phyloP scores from a whole-genome alignment of 2,797 vertebrate species.

The Propithecus perrieri region DNA sequence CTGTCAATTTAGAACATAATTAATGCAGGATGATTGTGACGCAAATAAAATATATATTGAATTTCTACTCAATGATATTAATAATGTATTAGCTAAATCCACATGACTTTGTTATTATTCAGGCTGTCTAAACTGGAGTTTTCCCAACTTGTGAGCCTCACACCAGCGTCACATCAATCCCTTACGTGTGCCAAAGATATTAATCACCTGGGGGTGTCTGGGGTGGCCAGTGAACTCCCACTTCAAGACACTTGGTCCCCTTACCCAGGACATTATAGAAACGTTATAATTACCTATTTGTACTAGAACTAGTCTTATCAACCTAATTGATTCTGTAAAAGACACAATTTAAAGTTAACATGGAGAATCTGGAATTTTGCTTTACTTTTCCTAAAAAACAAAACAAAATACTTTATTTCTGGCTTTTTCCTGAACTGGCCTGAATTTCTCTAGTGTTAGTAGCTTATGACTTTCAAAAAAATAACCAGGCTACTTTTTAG shows the following conservation, averaged over 20 bases:
- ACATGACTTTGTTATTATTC: not conserved
- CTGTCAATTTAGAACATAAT: not conserved
- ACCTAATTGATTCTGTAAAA: not conserved
- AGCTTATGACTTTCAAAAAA: not conserved
- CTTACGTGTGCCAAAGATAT: not conserved
- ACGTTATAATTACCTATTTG: not conserved
- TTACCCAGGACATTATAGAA: not conserved
- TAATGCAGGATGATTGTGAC: not conserved
- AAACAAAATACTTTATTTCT: not conserved
- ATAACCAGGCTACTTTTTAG: not conserved
- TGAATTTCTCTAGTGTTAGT: not conserved
- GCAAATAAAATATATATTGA: not conserved
- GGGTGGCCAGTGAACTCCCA: not conserved
- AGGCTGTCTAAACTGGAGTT: not conserved
- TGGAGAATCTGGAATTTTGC: not conserved
- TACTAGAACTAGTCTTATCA: not conserved
- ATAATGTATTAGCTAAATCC: not conserved
- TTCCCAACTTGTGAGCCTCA: not conserved
- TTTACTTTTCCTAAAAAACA: constrained; percentile 30
- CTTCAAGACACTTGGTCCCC: not conserved
- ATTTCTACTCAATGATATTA: not conserved
- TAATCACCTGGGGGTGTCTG: not conserved
- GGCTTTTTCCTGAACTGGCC: not conserved
- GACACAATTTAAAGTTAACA: not conserved
- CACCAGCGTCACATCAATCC: not conserved